Evolutionary conservation across 2,888 invertebrate species (phyloP), one percentile per base, ranked within the genome.

Genomic region (Dendrolimus houi): DNA sequence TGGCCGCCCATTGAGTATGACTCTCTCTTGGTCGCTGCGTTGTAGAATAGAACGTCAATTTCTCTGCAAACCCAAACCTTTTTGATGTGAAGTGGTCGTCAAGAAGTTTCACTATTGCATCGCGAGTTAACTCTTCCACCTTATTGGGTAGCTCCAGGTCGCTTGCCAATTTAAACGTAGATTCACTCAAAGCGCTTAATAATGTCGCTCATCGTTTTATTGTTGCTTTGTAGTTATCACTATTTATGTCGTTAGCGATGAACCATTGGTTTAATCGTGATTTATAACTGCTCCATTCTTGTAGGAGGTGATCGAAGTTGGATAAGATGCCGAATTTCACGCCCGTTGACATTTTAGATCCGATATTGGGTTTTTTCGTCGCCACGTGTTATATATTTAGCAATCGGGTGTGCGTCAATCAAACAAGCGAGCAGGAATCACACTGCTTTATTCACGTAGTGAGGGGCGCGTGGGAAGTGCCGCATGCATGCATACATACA

Each of bases 21-120:
- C 60, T 73, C 71, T n/a, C n/a, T 9, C 59, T 61, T 8, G 56
- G 29, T 17, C 58, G 59, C 55, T 71, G 71, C 9, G 54, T 52
- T 1, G 69, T 67, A 0, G 66, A 57, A 52, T 71, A 70, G 56
- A 74, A 71, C 7, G 66, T 66, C 52, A 64, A 63, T 0, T 68
- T 62, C 54, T 71, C 70, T 2, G 64, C 59, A 55, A 72, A 74
- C 0, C 69, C 71, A 9, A 62, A 54, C 7, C 57, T 57, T 53
- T 66, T 71, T 8, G 71, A 68, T 0, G 60, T 65, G 56, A 72
- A 71, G 53, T 72, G 70, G 0, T 57, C 14, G 53, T 72, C 70
- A 8, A 72, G 55, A 9, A 66, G 10, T n/a, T 29, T 12, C 0
- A 66, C 7, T 8, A 69, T 59, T 1, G 60, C 60, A 9, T 65